A percentile compares a stretch with the other conserved stretches of the same genome.
Evolutionary conservation across 2,888 invertebrate genomes (phyloP).

Genomic region (Polydrusus pterygomalis): DNA sequence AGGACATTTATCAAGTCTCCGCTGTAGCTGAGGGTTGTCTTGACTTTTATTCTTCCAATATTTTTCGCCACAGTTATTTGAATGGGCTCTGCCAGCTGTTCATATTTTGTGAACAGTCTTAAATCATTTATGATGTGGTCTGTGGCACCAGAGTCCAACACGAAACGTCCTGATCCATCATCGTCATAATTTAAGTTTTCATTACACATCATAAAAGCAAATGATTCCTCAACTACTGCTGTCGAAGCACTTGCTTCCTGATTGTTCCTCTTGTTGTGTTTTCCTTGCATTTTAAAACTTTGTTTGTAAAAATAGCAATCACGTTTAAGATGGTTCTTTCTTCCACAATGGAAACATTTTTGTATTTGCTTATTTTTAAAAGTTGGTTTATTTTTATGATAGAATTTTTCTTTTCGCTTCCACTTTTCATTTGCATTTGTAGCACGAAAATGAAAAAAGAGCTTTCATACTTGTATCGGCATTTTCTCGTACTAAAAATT

Average conservation of each 20-base stretch:
- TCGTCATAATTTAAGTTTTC: not conserved
- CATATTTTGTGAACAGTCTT: too few species aligned
- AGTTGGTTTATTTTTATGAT: too few species aligned
- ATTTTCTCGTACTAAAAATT: slow-evolving; percentile 46
- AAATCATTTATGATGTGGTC: too few species aligned
- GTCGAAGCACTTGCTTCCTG: slow-evolving; percentile 27
- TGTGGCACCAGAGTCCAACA: too few species aligned
- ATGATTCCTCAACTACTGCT: slow-evolving; percentile 15
- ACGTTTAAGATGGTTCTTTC: slow-evolving; percentile 45
- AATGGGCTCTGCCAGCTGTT: too few species aligned
- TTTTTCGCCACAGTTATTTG: too few species aligned
- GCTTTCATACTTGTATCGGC: slow-evolving; percentile 43
- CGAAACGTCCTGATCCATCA: slow-evolving; percentile 1
- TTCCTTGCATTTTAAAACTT: slow-evolving; percentile 37
- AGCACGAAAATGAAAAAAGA: slow-evolving; percentile 33
- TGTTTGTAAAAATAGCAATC: slow-evolving; percentile 58
- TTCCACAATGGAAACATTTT: slow-evolving; percentile 43
- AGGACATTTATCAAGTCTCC: slow-evolving; percentile 55
- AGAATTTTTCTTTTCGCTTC: too few species aligned
- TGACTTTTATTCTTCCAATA: slow-evolving; percentile 60
- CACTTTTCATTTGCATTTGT: slow-evolving; percentile 28
- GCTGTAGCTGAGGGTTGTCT: slow-evolving; percentile 37
- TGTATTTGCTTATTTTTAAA: slow-evolving; percentile 4
- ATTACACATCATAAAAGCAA: slow-evolving; percentile 40
- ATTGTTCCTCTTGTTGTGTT: not conserved